Base-by-base conservation (phyloP, 2,797 vertebrate species). In the Sebastes vulpes region DNA sequence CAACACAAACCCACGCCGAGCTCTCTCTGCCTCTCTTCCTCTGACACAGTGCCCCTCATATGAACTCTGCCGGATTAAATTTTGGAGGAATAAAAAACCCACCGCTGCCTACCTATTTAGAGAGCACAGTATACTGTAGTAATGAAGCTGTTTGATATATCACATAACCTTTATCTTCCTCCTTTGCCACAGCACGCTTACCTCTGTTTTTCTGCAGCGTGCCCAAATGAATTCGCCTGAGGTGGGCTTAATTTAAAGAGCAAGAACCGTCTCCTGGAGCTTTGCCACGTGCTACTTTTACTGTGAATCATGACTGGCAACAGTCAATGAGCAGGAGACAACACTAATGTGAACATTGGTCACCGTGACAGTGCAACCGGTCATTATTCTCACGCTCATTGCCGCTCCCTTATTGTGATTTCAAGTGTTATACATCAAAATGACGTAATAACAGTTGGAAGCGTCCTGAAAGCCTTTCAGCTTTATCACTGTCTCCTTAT, bases 21-120 rank as follows among this genome's bases (percentile, higher is more conserved):
- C 90, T 76, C 87, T 79, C 88, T 72, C 81, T 79, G 83, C 70
- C 80, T 86, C 85, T 81, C 89, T 82, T 88, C 82, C 53, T 83
- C 92, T 95, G 93, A 96, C 95, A 96, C 90, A 95, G 82, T 96
- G 94, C 88, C 95, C 94, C 91, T 89, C 72, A 67, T 90, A 64
- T 95, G 93, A 93, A 94, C 93, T 94, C 89, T 56, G 68, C 78
- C 68, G 81, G 83, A 93, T 90, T 83, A 69, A 77, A 91, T 90
- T 70, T 79, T 64, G 66, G 64, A 90, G 74, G 60, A 81, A 42
- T 23, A 14, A 32, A 86, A 83, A 58, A 48, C 42, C 65, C 75
- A 82, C 50, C 32, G 3, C 61, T 57, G 69, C 68, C 56, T 80
- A 73, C 65, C 80, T 82, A 20, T 87, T 77, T 77, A 21, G 59